A percentile compares a stretch with the other conserved stretches of the same genome.
Evolutionary conservation across 2,888 invertebrate species (phyloP).

Genomic region (Noctua janthe): DNA sequence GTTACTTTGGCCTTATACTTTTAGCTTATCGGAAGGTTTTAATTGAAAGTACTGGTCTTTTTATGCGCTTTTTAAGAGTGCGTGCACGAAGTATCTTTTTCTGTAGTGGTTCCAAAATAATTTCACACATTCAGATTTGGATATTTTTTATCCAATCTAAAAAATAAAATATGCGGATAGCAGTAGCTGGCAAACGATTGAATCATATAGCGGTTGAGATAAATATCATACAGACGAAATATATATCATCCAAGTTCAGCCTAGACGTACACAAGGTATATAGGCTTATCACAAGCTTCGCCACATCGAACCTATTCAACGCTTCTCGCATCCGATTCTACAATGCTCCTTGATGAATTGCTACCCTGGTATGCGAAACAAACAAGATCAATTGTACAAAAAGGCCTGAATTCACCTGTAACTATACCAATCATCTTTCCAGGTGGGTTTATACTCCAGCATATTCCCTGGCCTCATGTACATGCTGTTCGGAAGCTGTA

Average conservation of each 20-base stretch:
- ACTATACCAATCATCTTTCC: slow-evolving; percentile 48
- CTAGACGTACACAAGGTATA: neutral
- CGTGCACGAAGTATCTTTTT: neutral
- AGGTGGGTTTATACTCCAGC: slow-evolving; percentile 97
- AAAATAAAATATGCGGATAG: neutral
- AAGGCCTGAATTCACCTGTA: neutral
- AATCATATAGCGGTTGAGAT: neutral
- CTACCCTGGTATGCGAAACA: neutral
- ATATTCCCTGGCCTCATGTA: slow-evolving; percentile 98
- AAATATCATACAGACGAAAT: neutral
- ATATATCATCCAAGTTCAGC: neutral
- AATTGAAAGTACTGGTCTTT: neutral
- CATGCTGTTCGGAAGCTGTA: slow-evolving; percentile 96
- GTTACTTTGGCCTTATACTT: neutral
- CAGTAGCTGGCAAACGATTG: neutral
- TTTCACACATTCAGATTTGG: neutral
- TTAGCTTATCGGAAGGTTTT: neutral
- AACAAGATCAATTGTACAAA: neutral
- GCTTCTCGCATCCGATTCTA: neutral
- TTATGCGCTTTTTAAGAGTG: too few species aligned
- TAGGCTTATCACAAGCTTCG: too few species aligned
- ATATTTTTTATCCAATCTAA: neutral
- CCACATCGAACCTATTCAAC: neutral
- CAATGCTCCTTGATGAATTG: neutral
- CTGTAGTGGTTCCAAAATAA: neutral